Percentiles rank a stretch among this genome's conserved stretches.
Evolutionary conservation across 2,888 invertebrate species (phyloP).

Genomic region (Agrotis exclamationis): DNA sequence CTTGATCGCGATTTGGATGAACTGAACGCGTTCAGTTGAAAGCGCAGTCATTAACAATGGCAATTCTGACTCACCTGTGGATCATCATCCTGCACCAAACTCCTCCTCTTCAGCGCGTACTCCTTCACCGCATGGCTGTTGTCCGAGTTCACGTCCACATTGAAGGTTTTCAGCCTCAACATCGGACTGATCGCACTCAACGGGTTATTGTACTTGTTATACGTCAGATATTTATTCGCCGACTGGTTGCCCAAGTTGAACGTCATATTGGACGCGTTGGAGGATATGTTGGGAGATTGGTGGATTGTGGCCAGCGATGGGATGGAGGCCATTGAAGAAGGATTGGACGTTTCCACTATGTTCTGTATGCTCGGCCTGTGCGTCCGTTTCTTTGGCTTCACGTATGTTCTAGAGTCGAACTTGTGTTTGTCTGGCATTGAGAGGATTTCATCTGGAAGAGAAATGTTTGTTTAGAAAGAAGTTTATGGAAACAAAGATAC

Average conservation of each 20-base stretch:
- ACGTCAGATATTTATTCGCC: conserved; percentile 84
- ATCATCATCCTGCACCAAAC: conserved; percentile 85
- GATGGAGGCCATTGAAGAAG: conserved; percentile 76
- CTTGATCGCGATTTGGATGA: no score
- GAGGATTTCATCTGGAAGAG: conserved; percentile 80
- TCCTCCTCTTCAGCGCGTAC: conserved; percentile 83
- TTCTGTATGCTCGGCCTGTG: conserved; percentile 92
- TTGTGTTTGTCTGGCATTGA: conserved; percentile 86
- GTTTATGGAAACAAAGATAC: not conserved
- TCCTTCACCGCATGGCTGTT: conserved; percentile 82
- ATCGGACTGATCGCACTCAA: conserved; percentile 83
- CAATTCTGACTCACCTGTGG: conserved; percentile 76
- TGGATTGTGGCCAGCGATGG: conserved; percentile 65
- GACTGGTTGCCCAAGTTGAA: conserved; percentile 62
- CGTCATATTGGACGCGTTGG: conserved; percentile 28
- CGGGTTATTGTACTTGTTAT: conserved; percentile 86
- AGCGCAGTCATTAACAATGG: no score
- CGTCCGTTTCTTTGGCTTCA: conserved; percentile 92
- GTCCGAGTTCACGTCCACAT: conserved; percentile 84
- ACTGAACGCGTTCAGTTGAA: no score
- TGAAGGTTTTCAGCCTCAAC: conserved; percentile 86
- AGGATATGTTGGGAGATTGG: conserved; percentile 63
- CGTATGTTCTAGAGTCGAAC: conserved; percentile 93
- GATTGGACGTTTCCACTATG: conserved; percentile 82
- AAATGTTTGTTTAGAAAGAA: conserved; percentile 5